Base-by-base conservation (phyloP, 2,888 invertebrate species). In the Athetis lepigone region DNA sequence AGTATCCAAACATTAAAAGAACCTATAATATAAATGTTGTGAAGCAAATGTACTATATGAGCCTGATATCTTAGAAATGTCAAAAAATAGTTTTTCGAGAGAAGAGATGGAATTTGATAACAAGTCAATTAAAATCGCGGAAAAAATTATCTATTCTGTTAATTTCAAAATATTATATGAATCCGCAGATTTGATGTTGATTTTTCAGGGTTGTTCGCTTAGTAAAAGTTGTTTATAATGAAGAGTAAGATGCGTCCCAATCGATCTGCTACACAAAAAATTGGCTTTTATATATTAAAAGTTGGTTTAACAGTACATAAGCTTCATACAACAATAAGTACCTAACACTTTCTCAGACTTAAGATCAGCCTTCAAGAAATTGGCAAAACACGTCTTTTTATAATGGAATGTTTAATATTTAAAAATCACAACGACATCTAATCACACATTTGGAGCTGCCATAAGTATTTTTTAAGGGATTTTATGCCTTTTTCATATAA, bases 401-500 rank as follows among this genome's bases (percentile, higher is more conserved):
- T 61, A 68, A 86, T 93, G 94, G 94, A 94, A 94, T 94, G 94
- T 94, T 81, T 90, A 83, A 79, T 84, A 85, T 84, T 85, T 77
- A 84, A 77, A 88, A 91, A 92, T 92, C 93, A 92, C 93, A 92
- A 92, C 90, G 73, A 81, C 66, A 75, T 77, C 75, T 80, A 72
- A 86, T 87, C 87, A 86, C 88, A 72, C 85, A 72, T 50, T 65
- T 52, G 50, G 81, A 67, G 70, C 19, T 72, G 76, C 78, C 73
- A 66, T 37, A 33, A 18, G 11, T 45, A 23, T 37, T 36, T 42
- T 39, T 25, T 8, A 4, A 18, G n/a, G 7, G 6, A 4, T 3
- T 42, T 27, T 33, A 9, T 4, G 0, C 7, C 9, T 19, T 18
- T 29, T n/a, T 37, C 27, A 18, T 1, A 37, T 11, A 23, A 50